These are phyloP conservation scores for Cyphomyrus plagiostoma DNA, from an alignment of 2,113 vertebrate genomes.

Conservation along the genomic window DNA sequence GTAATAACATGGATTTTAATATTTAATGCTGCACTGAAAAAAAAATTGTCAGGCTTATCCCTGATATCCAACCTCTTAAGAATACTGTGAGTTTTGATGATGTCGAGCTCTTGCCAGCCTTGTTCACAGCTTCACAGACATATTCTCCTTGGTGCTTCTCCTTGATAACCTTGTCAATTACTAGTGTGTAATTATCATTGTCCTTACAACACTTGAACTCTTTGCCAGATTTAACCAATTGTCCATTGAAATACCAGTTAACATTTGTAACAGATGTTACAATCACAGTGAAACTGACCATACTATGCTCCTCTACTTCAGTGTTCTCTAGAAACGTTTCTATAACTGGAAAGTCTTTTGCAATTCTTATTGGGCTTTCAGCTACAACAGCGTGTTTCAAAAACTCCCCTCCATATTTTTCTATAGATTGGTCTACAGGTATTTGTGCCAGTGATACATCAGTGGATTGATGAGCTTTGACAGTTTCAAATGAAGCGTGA, in stretches of 20 bases:
- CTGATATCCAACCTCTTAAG: slow-evolving; percentile 84
- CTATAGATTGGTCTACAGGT: slow-evolving; percentile 45
- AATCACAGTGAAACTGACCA: slow-evolving; percentile 54
- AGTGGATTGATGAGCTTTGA: slow-evolving; percentile 38
- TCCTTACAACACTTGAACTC: slow-evolving; percentile 92
- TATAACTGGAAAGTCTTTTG: slow-evolving; percentile 53
- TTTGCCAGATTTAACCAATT: slow-evolving; percentile 75
- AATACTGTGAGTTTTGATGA: slow-evolving; percentile 85
- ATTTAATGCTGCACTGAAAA: not conserved
- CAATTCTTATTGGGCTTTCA: slow-evolving; percentile 31
- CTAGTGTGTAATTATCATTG: slow-evolving; percentile 71
- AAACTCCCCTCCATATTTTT: slow-evolving; percentile 53
- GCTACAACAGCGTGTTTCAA: slow-evolving; percentile 36
- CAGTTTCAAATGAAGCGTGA: slow-evolving; percentile 36
- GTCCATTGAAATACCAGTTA: slow-evolving; percentile 82
- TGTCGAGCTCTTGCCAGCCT: slow-evolving; percentile 73
- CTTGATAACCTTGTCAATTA: slow-evolving; percentile 68
- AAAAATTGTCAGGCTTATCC: slow-evolving; percentile 39
- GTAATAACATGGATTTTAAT: slow-evolving; percentile 8
- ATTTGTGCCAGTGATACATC: slow-evolving; percentile 25
- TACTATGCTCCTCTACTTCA: slow-evolving; percentile 63
- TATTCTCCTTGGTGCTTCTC: slow-evolving; percentile 87
- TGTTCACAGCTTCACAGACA: slow-evolving; percentile 85
- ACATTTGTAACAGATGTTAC: slow-evolving; percentile 69
- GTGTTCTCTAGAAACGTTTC: slow-evolving; percentile 56